A percentile compares a stretch with the other conserved stretches of the same genome.
phyloP scores from a whole-genome alignment of 2,113 vertebrate species.

The Ceyx melanurus region DNA sequence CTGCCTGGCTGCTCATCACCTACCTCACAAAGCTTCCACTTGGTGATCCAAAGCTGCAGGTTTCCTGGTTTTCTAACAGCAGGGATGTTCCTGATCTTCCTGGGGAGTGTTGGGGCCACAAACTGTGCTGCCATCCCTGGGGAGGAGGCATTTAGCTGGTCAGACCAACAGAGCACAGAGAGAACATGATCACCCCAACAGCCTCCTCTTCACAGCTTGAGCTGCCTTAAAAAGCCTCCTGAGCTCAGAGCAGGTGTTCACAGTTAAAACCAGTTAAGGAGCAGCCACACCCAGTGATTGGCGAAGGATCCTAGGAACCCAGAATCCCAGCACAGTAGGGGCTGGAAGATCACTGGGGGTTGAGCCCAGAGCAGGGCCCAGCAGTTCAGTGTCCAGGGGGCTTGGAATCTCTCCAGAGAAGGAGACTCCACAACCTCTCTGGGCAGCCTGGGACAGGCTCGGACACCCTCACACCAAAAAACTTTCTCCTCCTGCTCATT shows the following conservation, averaged over 20 bases:
- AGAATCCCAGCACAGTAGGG: background rate
- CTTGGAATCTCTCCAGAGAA: background rate
- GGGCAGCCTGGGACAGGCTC: background rate
- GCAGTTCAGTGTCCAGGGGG: too few species aligned
- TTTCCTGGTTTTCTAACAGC: background rate
- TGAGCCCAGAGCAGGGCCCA: background rate
- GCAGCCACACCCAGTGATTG: background rate
- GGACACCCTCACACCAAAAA: background rate
- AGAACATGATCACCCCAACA: background rate
- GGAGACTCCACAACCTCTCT: too few species aligned
- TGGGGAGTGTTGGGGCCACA: rapidly evolving
- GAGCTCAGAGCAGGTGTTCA: background rate
- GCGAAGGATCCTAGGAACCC: background rate
- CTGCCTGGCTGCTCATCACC: background rate
- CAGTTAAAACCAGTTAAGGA: background rate
- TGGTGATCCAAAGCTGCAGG: background rate
- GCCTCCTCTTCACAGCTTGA: background rate
- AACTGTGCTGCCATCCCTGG: rapidly evolving
- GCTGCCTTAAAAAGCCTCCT: background rate
- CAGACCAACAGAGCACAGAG: background rate
- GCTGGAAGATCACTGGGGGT: background rate
- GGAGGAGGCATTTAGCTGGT: rapidly evolving
- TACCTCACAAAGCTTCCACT: rapidly evolving
- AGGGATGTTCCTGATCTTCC: too few species aligned
- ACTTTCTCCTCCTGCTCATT: background rate